Evolutionary conservation across 1,140 invertebrate genomes (phyloP), one percentile per base, ranked within the genome.

Genomic region (Littorina saxatilis): DNA sequence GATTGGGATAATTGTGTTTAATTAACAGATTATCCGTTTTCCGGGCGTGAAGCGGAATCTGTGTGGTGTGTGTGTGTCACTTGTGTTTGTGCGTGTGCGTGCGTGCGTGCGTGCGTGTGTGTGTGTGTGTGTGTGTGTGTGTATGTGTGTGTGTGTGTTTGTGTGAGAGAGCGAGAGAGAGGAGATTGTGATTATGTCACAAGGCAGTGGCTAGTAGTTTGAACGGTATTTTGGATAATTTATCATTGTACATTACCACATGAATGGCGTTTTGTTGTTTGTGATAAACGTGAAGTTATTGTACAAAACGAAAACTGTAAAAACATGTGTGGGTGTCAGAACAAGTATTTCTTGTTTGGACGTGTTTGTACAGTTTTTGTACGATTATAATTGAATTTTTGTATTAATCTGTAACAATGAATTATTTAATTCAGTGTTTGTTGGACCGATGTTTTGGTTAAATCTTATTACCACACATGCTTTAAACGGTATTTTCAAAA

Each of bases 11-110:
- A n/a, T n/a, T n/a, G n/a, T n/a, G n/a, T n/a, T n/a, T n/a, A n/a
- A n/a, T n/a, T n/a, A n/a, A n/a, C n/a, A n/a, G n/a, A n/a, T n/a
- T n/a, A n/a, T n/a, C n/a, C n/a, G n/a, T n/a, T n/a, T n/a, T n/a
- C n/a, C n/a, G n/a, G n/a, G n/a, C n/a, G n/a, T n/a, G n/a, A n/a
- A n/a, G n/a, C n/a, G n/a, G n/a, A n/a, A n/a, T 61, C 4, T 61
- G 58, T 61, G 58, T 61, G 43, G 58, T 61, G 58, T 61, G 58
- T 61, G 58, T 61, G 58, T 61, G 63, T 68, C n/a, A 29, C 17
- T 4, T 9, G 63, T 15, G 32, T 9, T 20, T 32, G 63, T 9
- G 32, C 9, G 29, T 35, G 32, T 37, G 32, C 39, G 37, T 43
- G 17, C n/a, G 40, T 73, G 43, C 29, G 39, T 50, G 70, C 17